Evolutionary conservation across 2,888 invertebrate species (phyloP).

Genomic region (Clitarchus hookeri): DNA sequence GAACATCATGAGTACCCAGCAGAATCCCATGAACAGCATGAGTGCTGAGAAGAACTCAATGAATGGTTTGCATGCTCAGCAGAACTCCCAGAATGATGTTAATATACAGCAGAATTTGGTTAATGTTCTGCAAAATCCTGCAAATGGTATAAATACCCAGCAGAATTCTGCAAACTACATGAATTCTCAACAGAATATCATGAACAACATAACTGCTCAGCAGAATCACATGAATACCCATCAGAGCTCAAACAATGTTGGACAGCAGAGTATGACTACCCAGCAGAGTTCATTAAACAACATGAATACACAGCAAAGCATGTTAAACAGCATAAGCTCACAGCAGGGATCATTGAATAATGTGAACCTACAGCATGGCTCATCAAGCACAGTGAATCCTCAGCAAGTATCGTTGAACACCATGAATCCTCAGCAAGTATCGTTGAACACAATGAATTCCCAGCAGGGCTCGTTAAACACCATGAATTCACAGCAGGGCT

Average conservation of each 20-base stretch:
- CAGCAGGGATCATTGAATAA: neutral
- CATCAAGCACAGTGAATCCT: neutral
- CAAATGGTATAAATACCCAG: neutral
- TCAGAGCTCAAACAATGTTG: neutral
- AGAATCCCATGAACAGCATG: neutral
- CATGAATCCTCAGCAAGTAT: neutral
- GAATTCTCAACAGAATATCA: neutral
- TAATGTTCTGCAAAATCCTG: conserved; percentile 15
- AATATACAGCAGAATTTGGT: neutral
- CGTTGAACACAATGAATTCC: neutral
- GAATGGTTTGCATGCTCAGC: neutral
- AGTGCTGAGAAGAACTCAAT: neutral
- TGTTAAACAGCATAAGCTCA: too few relatives aligned
- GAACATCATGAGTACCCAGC: neutral
- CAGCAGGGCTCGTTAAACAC: neutral
- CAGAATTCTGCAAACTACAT: conserved; percentile 19
- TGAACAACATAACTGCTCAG: neutral
- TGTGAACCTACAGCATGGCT: neutral
- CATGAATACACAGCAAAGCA: too few relatives aligned
- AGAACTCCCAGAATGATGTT: neutral
- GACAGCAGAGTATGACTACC: neutral
- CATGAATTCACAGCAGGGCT: neutral
- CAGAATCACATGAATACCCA: neutral
- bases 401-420: neutral
- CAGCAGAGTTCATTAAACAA: too few relatives aligned